Base-by-base conservation (phyloP, 2,113 vertebrate species). In the Empidonax alnorum region DNA sequence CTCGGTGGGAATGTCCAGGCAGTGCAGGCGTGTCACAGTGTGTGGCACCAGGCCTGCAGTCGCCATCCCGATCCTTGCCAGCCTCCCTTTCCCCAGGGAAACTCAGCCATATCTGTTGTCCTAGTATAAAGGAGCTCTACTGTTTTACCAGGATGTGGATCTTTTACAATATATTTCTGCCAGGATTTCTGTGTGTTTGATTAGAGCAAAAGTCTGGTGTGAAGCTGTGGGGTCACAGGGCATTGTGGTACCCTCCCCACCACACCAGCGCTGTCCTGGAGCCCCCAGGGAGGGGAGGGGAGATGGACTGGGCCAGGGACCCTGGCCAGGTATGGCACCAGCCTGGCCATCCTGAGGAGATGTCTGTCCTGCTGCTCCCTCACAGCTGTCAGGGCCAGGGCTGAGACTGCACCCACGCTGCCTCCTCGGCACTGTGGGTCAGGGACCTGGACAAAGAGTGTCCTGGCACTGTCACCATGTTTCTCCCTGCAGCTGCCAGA, bases 21-120 rank as follows among this genome's bases (percentile, higher is more conserved):
- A 27, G 52, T 39, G 77, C 24, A 61, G 55, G 11, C 0, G 0
- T 28, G 49, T 39, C 2, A 2, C 5, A 30, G n/a, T 1, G 0
- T 8, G 41, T 31, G 49, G 33, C 56, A 47, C 0, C 1, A 71
- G 39, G 35, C 24, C 14, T 30, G 6, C 3, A 18, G 31, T 46
- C 3, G 0, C 33, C 4, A 3, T 30, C 21, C 39, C 3, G 2
- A 0, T 39, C 59, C 35, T 47, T 18, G 27, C 42, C 47, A 73
- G 25, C 28, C 41, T 84, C 50, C 68, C 23, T 37, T 37, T 12
- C 31, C 21, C 42, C 33, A 21, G 33, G 46, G 79, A 73, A 75
- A 52, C 53, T 41, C 7, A 12, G 39, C 39, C 39, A 0, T 21
- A 27, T 35, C 33, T 59, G 13, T 31, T 39, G 47, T 23, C 9